Percentiles rank a stretch among this genome's conserved stretches.
Conservation (phyloP, 2,888 invertebrate genomes). For the Hermaeophaga mercurialis region DNA sequence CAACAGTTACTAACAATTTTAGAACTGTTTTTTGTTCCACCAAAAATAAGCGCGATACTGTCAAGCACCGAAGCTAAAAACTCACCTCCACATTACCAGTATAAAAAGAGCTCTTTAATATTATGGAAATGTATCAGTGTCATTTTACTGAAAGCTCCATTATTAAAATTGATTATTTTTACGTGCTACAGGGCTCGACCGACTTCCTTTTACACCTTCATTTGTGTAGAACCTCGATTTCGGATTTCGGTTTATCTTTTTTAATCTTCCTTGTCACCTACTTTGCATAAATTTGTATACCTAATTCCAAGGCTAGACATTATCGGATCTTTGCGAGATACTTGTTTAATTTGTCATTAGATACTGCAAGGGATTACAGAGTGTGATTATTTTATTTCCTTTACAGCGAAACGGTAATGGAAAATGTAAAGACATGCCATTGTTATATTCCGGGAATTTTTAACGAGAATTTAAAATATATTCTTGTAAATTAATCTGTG, state of each 20-base stretch:
- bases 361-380: not conserved
- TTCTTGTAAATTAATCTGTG: too few species aligned
- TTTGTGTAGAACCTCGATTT: constrained; percentile 7
- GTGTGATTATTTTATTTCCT: too few species aligned
- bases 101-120: not conserved
- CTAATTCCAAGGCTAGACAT: constrained; percentile 5
- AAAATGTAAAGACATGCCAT: too few species aligned
- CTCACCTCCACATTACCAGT: too few species aligned
- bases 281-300: constrained; percentile 22
- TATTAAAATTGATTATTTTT: constrained; percentile 16
- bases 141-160: constrained; percentile 10
- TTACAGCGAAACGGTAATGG: too few species aligned
- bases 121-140: constrained; percentile 18
- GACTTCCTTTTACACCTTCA: constrained; percentile 12
- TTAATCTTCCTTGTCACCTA: constrained; percentile 12
- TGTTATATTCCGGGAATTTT: too few species aligned
- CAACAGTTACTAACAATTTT: too few species aligned
- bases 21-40: too few species aligned
- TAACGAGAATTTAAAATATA: too few species aligned
- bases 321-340: constrained; percentile 3
- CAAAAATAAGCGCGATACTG: too few species aligned
- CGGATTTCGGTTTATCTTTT: constrained; percentile 15
- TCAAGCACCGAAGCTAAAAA: too few species aligned
- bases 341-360: constrained; percentile 15
- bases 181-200: not conserved